A percentile compares a stretch with the other conserved stretches of the same genome.
Conservation (phyloP, 2,113 vertebrate genomes). For the Prunella himalayana region DNA sequence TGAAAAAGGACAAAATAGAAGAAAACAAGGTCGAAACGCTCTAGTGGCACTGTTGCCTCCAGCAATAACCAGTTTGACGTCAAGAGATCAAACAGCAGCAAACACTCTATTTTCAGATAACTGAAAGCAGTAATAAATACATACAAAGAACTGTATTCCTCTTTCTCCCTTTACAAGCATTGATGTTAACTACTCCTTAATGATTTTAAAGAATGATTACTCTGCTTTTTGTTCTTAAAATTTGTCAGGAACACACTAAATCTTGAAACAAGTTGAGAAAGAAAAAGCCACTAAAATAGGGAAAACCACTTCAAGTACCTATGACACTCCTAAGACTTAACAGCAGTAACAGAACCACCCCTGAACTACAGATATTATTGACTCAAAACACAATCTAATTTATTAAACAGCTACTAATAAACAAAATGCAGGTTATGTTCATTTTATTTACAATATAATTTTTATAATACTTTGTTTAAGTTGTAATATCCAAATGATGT, state of each 20-base stretch:
- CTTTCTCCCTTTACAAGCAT: not conserved
- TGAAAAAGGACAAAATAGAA: constrained; percentile 35
- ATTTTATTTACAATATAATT: not conserved
- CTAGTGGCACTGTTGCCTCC: constrained; percentile 38
- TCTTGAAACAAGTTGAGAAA: not conserved
- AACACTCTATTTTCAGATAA: constrained; percentile 37
- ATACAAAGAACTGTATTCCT: not conserved
- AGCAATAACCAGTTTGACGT: constrained; percentile 57
- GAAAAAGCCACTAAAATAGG: not conserved
- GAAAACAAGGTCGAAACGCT: not conserved
- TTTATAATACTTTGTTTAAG: not conserved
- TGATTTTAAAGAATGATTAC: not conserved
- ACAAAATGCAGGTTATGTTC: not conserved
- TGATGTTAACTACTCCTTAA: not conserved
- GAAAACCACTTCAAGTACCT: not conserved
- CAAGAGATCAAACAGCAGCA: constrained; percentile 48
- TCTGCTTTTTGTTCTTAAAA: not conserved
- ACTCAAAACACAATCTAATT: not conserved
- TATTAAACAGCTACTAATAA: not conserved
- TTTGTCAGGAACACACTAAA: not conserved
- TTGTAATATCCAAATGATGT: not conserved
- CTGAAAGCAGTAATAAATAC: not conserved
- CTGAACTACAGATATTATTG: not conserved
- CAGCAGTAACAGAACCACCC: not conserved
- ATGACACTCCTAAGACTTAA: not conserved